A percentile compares a stretch with the other conserved stretches of the same genome.
Evolutionary conservation across 2,797 vertebrate genomes (phyloP).

Genomic region (Chaetodon trifasciatus): DNA sequence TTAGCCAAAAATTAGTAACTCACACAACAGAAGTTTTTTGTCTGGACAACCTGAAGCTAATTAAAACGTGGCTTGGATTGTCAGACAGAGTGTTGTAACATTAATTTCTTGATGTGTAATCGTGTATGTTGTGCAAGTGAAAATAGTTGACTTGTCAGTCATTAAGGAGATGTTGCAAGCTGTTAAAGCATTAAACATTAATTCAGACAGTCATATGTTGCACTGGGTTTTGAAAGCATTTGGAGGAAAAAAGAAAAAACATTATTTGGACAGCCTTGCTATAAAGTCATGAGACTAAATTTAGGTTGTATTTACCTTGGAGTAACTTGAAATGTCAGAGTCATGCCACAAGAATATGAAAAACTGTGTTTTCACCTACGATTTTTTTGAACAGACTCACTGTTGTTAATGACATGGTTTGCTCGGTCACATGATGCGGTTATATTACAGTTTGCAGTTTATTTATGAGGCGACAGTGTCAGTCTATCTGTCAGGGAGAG

Average conservation of each 20-base stretch:
- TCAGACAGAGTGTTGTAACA: background rate
- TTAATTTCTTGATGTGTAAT: background rate
- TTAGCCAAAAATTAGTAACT: background rate
- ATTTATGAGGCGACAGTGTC: constrained; percentile 46
- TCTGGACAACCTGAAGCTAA: background rate
- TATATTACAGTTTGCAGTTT: constrained; percentile 15
- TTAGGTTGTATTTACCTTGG: constrained; percentile 19
- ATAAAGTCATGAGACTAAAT: constrained; percentile 16
- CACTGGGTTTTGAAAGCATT: background rate
- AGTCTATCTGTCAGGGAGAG: constrained; percentile 47
- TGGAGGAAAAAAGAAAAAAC: background rate
- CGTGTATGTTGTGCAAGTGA: background rate
- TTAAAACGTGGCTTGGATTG: background rate
- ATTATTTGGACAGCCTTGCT: background rate
- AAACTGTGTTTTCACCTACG: constrained; percentile 16
- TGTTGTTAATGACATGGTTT: constrained; percentile 28
- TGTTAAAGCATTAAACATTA: background rate
- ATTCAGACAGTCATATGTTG: background rate
- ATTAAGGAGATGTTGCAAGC: background rate
- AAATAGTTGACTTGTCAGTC: background rate
- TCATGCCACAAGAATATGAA: constrained; percentile 22
- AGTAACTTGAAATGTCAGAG: constrained; percentile 11
- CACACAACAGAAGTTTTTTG: background rate
- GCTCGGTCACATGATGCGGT: constrained; percentile 5
- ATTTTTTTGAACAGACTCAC: constrained; percentile 22